phyloP scores from a whole-genome alignment of 2,113 vertebrate species.

The Elanoides forficatus region DNA sequence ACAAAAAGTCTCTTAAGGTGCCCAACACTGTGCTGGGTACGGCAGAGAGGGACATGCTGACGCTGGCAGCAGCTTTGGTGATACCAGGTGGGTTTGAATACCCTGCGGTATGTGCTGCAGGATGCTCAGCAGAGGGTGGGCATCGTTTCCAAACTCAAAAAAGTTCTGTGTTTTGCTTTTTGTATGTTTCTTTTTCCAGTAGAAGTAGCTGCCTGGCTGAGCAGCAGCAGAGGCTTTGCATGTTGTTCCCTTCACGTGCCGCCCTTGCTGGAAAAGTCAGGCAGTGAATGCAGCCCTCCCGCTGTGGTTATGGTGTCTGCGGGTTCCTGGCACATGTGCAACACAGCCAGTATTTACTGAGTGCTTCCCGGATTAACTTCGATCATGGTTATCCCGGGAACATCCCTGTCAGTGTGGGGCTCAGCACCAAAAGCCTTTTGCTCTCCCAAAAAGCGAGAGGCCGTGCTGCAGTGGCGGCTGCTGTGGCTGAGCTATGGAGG shows the following conservation, averaged over 20 bases:
- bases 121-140: neutral
- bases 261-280: neutral
- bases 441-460: neutral
- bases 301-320: neutral
- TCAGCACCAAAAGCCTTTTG: neutral
- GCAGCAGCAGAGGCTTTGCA: neutral
- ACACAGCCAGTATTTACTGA: accelerated
- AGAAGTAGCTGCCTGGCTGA: neutral
- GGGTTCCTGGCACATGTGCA: accelerated
- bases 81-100: neutral
- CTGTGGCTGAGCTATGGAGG: neutral
- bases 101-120: accelerated
- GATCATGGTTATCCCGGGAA: accelerated
- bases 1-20: neutral
- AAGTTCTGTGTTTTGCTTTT: neutral
- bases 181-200: neutral
- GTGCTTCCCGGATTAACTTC: neutral
- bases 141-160: accelerated
- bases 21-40: accelerated
- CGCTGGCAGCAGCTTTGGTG: neutral
- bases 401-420: neutral
- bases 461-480: accelerated
- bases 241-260: neutral
- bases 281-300: neutral
- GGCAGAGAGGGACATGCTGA: neutral